These are phyloP conservation scores for Drosophila affinis DNA, from an alignment of 2,888 invertebrate genomes.

Conservation along the genomic window DNA sequence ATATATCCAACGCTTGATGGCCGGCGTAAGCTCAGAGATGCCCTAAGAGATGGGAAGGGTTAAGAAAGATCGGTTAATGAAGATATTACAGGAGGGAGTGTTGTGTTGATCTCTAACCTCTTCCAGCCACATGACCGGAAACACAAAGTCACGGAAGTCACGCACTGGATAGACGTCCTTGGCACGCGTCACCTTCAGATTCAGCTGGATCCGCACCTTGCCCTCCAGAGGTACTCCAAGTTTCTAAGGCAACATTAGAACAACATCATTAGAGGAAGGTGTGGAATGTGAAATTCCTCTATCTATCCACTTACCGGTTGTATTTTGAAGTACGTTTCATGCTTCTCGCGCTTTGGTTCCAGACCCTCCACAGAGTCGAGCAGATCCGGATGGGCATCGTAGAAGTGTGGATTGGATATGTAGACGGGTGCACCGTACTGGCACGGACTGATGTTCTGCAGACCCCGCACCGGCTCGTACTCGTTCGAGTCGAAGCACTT, in stretches of 20 bases:
- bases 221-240: slow-evolving; percentile 93
- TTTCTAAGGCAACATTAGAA: slow-evolving; percentile 86
- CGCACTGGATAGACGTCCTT: slow-evolving; percentile 89
- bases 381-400: slow-evolving; percentile 89
- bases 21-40: slow-evolving; percentile 90
- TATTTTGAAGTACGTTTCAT: slow-evolving; percentile 92
- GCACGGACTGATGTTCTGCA: slow-evolving; percentile 94
- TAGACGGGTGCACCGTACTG: slow-evolving; percentile 95
- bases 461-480: slow-evolving; percentile 89
- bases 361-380: slow-evolving; percentile 89
- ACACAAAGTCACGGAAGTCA: slow-evolving; percentile 91
- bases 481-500: slow-evolving; percentile 88
- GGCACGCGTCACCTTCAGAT: slow-evolving; percentile 91
- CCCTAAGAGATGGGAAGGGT: slow-evolving; percentile 85
- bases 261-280: slow-evolving; percentile 36
- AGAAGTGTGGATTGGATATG: slow-evolving; percentile 95
- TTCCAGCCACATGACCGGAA: slow-evolving; percentile 95
- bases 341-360: slow-evolving; percentile 87
- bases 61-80: neutral
- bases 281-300: neutral
- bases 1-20: slow-evolving; percentile 92
- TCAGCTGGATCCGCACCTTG: slow-evolving; percentile 91
- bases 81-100: neutral
- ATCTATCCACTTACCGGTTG: slow-evolving; percentile 87
- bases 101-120: slow-evolving; percentile 86